These are phyloP conservation scores for Megalops atlanticus DNA, from an alignment of 2,113 vertebrate genomes.

Conservation along the genomic window DNA sequence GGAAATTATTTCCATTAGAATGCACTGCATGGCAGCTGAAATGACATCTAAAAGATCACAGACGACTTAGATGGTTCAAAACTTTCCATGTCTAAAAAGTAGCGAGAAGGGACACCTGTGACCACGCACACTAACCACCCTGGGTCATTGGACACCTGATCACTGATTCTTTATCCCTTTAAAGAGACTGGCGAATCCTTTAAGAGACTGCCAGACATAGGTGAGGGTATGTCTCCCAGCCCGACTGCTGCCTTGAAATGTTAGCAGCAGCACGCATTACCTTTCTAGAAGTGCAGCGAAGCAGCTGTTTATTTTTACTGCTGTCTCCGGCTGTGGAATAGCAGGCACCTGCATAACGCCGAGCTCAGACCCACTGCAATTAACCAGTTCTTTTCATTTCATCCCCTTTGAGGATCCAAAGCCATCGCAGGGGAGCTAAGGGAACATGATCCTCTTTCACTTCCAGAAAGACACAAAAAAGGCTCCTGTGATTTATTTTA, in stretches of 20 bases:
- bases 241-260: conserved; percentile 36
- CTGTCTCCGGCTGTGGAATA: conserved; percentile 41
- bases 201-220: background rate
- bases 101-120: background rate
- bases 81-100: background rate
- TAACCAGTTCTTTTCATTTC: conserved; percentile 43
- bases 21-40: too few species aligned
- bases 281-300: conserved; percentile 27
- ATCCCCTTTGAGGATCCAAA: conserved; percentile 20
- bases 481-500: background rate
- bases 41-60: background rate
- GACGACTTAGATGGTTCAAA: background rate
- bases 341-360: conserved; percentile 53
- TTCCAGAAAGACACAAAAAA: background rate
- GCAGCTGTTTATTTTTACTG: conserved; percentile 48
- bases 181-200: background rate
- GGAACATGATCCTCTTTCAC: conserved; percentile 15
- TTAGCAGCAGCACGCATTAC: conserved; percentile 27
- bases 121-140: background rate
- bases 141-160: background rate
- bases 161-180: background rate
- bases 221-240: conserved; percentile 28
- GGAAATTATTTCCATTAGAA: too few species aligned
- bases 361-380: conserved; percentile 44
- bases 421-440: background rate